A percentile compares a stretch with the other conserved stretches of the same genome.
Evolutionary conservation across 1,140 invertebrate genomes (phyloP).

Genomic region (Drosophila teissieri): DNA sequence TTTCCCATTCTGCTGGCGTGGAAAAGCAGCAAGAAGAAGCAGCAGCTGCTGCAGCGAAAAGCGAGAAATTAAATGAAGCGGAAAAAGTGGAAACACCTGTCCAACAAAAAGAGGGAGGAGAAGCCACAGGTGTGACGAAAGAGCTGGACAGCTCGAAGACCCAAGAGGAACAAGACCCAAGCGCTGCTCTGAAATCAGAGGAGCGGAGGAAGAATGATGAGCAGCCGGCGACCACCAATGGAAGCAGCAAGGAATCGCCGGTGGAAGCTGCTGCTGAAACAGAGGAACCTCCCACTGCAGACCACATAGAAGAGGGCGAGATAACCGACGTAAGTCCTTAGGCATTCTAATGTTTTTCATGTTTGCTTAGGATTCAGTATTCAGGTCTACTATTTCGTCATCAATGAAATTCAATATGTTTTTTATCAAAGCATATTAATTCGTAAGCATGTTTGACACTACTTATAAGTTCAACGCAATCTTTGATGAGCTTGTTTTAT

Average conservation of each 20-base stretch:
- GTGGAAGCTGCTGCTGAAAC: not conserved
- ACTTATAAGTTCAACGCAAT: not conserved
- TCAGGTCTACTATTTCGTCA: not conserved
- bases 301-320: constrained; percentile 67
- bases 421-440: too few relatives aligned
- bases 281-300: constrained; percentile 1
- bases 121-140: constrained; percentile 22
- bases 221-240: constrained; percentile 49
- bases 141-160: constrained; percentile 5
- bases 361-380: not conserved
- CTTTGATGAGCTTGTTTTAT: not conserved
- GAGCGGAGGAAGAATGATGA: not conserved
- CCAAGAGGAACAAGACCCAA: not conserved
- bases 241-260: constrained; percentile 7
- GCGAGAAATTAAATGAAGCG: constrained; percentile 25
- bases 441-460: not conserved
- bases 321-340: constrained; percentile 63
- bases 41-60: constrained; percentile 6
- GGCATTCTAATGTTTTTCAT: not conserved
- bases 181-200: not conserved
- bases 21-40: constrained; percentile 38
- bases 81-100: constrained; percentile 28
- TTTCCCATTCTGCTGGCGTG: constrained; percentile 37
- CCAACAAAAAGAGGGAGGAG: not conserved
- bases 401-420: not conserved